Base-by-base conservation (phyloP, 2,113 vertebrate genomes). In the Solea senegalensis region DNA sequence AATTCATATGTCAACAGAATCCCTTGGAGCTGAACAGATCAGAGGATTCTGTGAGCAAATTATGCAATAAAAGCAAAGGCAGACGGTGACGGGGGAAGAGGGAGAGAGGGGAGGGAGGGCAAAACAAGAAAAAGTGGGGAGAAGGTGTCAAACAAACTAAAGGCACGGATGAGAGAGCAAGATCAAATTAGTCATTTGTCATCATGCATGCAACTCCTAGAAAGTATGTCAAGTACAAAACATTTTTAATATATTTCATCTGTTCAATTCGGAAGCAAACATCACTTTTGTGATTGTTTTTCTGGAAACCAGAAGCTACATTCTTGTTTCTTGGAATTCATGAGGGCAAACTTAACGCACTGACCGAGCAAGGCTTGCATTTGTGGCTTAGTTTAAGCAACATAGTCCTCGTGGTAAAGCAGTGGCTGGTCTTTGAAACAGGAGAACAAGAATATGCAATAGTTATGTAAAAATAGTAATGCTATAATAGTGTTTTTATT, bases 41-140 rank as follows among this genome's bases (percentile, higher is more conserved):
- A 78, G 57, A 83, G 73, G 64, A 82, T 80, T 81, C 65, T 69
- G 51, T 52, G 39, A 77, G 62, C 49, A 82, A 86, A 87, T 83
- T 76, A 74, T 51, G 48, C 73, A 71, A 75, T 85, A 83, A 80
- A 78, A 66, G 65, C 59, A 66, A 72, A 66, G 59, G 12, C 34
- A 65, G 58, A 10, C 63, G 28, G 21, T 48, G 66, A 72, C n/a
- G 13, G 28, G 16, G 55, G 39, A 28, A 45, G 57, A 48, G 12
- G 9, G 56, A 48, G 21, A 2, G 61, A 49, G 49, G 51, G 55
- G 13, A 10, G 7, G 16, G 39, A 39, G 34, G 44, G 1, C 39
- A 61, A 50, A 69, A 57, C n/a, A 44, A 74, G 57, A 41, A 28
- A 44, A 74, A 79, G 21, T 59, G 15, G 8, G 11, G 39, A 54